These are phyloP conservation scores for Pangasius krempfi DNA, from an alignment of 2,797 vertebrate genomes.

Conservation along the genomic window DNA sequence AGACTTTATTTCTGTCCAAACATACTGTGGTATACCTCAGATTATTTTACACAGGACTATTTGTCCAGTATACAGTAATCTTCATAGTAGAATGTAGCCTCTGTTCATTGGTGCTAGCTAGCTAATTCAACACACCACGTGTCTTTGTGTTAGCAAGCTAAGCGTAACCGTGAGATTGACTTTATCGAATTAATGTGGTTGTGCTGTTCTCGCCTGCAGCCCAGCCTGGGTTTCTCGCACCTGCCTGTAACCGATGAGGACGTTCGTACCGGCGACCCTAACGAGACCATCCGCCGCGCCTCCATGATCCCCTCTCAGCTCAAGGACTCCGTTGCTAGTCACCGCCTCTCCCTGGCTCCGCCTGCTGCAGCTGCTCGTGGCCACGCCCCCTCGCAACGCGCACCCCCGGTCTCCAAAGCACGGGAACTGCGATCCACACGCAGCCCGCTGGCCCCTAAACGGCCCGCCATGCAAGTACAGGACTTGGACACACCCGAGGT, in stretches of 20 bases:
- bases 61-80: too few species aligned
- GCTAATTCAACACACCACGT: too few species aligned
- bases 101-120: too few species aligned
- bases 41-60: too few species aligned
- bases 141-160: not conserved
- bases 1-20: not conserved
- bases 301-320: constrained; percentile 84
- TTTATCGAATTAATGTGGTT: not conserved
- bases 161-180: not conserved
- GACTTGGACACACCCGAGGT: constrained; percentile 85
- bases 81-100: too few species aligned
- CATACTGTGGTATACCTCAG: too few species aligned
- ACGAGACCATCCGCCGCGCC: constrained; percentile 85
- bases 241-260: constrained; percentile 86
- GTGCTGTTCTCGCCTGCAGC: constrained; percentile 70
- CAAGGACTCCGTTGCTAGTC: constrained; percentile 65
- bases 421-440: constrained; percentile 26
- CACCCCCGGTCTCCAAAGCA: constrained; percentile 62
- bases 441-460: constrained; percentile 74
- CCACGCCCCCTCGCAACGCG: constrained; percentile 58
- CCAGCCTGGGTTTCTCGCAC: constrained; percentile 50
- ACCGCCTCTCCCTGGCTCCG: constrained; percentile 62
- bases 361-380: constrained; percentile 23
- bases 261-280: constrained; percentile 84
- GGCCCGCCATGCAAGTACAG: constrained; percentile 64